These are phyloP conservation scores for Scaptomyza polygonia DNA, from an alignment of 2,888 invertebrate genomes.

Conservation along the genomic window DNA sequence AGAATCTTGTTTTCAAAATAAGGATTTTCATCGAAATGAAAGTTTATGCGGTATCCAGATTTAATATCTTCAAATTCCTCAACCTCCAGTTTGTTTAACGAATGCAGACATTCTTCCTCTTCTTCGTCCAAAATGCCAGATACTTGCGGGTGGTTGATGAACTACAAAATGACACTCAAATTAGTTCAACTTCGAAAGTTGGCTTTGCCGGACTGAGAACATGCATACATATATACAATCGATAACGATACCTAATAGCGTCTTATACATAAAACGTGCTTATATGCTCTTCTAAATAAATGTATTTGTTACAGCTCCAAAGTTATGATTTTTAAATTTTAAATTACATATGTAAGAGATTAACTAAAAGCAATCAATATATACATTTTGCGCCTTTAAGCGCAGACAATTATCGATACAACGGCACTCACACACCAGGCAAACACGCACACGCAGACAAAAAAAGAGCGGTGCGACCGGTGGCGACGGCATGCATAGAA, in stretches of 20 bases:
- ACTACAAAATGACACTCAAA: constrained; percentile 78
- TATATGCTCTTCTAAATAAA: background rate
- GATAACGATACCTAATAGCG: constrained; percentile 9
- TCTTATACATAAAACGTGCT: background rate
- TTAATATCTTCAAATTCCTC: constrained; percentile 95
- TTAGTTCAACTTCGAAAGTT: constrained; percentile 8
- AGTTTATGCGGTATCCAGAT: constrained; percentile 91
- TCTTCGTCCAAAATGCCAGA: constrained; percentile 92
- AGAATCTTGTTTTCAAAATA: constrained; percentile 92
- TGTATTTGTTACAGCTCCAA: background rate
- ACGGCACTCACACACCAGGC: constrained; percentile 26
- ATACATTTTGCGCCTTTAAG: constrained; percentile 13
- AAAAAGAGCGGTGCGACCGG: constrained; percentile 70
- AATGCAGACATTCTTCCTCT: constrained; percentile 92
- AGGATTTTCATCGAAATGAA: constrained; percentile 91
- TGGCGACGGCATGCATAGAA: constrained; percentile 56
- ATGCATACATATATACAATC: background rate
- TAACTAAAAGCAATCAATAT: background rate
- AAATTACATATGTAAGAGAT: background rate
- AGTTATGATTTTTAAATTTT: background rate
- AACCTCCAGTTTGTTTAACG: constrained; percentile 90
- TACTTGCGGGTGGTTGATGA: constrained; percentile 94
- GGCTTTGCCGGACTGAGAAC: background rate
- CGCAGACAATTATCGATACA: constrained; percentile 61
- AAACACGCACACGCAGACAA: constrained; percentile 36